These are phyloP conservation scores for Agraylea sexmaculata DNA, from an alignment of 1,140 invertebrate species.

Conservation along the genomic window DNA sequence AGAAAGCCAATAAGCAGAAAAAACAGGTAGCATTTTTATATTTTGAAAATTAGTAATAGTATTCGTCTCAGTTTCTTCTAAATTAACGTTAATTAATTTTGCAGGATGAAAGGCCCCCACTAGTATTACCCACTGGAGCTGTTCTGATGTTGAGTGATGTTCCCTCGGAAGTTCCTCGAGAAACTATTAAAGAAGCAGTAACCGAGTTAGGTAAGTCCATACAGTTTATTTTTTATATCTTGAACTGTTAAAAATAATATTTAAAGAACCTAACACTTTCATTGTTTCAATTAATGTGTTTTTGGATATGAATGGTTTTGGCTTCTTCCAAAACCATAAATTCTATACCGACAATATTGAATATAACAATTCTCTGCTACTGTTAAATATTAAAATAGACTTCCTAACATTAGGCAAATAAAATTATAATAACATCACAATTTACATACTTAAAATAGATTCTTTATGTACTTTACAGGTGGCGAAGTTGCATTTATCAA, in stretches of 20 bases:
- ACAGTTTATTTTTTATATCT: conserved; percentile 4
- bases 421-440: not conserved
- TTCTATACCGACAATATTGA: not conserved
- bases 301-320: conserved; percentile 1
- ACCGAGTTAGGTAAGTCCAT: conserved; percentile 34
- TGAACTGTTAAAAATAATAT: too few species aligned
- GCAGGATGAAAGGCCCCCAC: conserved; percentile 32
- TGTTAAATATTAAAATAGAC: not conserved
- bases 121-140: conserved; percentile 52
- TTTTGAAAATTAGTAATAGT: too few species aligned
- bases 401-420: not conserved
- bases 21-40: conserved; percentile 24
- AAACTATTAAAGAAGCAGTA: conserved; percentile 59
- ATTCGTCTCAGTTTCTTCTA: too few species aligned
- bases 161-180: conserved; percentile 48
- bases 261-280: too few species aligned
- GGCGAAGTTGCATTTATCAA: conserved; percentile 55
- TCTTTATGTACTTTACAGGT: conserved; percentile 25
- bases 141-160: conserved; percentile 54
- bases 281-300: too few species aligned
- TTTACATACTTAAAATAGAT: not conserved
- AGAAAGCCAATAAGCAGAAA: conserved; percentile 40
- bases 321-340: not conserved
- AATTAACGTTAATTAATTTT: conserved; percentile 26
- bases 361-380: not conserved